phyloP scores from a whole-genome alignment of 2,797 vertebrate species.

The Varecia variegata region DNA sequence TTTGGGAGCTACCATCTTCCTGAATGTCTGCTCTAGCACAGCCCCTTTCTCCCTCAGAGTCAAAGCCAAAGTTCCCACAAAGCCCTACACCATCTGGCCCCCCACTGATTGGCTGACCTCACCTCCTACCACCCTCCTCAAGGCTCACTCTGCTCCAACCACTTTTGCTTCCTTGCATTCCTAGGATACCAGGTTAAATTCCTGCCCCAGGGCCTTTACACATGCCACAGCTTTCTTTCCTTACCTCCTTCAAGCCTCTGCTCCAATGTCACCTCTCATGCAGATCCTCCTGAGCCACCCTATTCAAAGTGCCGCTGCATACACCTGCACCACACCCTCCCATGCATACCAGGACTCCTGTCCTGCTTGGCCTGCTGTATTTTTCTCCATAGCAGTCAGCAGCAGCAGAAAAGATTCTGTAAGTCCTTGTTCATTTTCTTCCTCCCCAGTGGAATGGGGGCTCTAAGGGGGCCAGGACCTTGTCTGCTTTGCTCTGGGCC shows the following conservation, averaged over 20 bases:
- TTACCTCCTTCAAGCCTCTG: background rate
- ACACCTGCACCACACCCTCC: too few relatives aligned
- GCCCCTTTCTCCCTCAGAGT: background rate
- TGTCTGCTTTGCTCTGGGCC: background rate
- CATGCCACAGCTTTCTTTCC: background rate
- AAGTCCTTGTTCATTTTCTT: background rate
- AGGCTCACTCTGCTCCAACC: background rate
- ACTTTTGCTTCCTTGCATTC: background rate
- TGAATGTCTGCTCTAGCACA: background rate
- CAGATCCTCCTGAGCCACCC: background rate
- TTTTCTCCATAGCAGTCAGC: background rate
- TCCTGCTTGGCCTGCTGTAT: background rate
- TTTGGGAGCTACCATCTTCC: background rate
- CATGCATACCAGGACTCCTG: background rate
- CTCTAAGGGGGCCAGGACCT: background rate
- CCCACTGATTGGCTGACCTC: background rate
- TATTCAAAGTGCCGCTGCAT: background rate
- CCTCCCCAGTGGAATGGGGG: background rate
- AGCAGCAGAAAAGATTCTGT: background rate
- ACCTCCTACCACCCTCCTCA: background rate
- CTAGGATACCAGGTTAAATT: background rate
- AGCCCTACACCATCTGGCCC: background rate
- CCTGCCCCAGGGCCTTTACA: background rate
- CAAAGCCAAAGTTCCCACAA: background rate
- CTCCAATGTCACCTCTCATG: background rate